Evolutionary conservation across 2,797 vertebrate genomes (phyloP), one percentile per base, ranked within the genome.

Genomic region (Hoplostethus mediterraneus): DNA sequence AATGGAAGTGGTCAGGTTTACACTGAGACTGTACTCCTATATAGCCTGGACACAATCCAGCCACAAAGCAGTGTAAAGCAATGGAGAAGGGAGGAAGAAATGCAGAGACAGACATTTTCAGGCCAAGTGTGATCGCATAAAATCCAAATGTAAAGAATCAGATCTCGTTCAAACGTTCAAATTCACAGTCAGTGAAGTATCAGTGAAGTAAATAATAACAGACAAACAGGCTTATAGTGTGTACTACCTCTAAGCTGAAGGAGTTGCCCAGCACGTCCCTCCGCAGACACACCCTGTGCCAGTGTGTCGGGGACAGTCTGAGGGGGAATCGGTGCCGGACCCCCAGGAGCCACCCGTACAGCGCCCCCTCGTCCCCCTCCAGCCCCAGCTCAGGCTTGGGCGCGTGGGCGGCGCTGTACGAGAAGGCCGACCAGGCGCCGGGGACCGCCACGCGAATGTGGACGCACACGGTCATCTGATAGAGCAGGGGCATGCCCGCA

Each of bases 361-460:
- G 74, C 0, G 77, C 84, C 1, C 17, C n/a, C 0, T 72, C 44
- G 5, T 95, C 92, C 0, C 95, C 94, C 79, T 94, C 90, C 79
- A 95, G 84, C 0, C 91, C 93, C 48, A 95, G 86, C 45, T 91
- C 88, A 0, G 93, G 93, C 38, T 21, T 42, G 0, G 79, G 82
- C 1, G 80, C 74, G 0, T 74, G 81, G 16, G 65, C 57, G 0
- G 90, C 87, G 75, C 77, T 86, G 86, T 95, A 95, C 9, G 91
- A 91, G 78, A 94, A 95, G 25, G 93, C 94, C 59, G 90, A 88
- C 95, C 94, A 95, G 31, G 80, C 17, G 4, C 94, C 93, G 0
- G 90, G 84, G 5, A 57, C 70, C 3, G 92, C 45, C 70, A 94
- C 86, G 0, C 87, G 89, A 3, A 95, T 25, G 38, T 95, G 87